These are phyloP conservation scores for Cossypha dichroa DNA, from an alignment of 2,797 vertebrate genomes.

Conservation along the genomic window DNA sequence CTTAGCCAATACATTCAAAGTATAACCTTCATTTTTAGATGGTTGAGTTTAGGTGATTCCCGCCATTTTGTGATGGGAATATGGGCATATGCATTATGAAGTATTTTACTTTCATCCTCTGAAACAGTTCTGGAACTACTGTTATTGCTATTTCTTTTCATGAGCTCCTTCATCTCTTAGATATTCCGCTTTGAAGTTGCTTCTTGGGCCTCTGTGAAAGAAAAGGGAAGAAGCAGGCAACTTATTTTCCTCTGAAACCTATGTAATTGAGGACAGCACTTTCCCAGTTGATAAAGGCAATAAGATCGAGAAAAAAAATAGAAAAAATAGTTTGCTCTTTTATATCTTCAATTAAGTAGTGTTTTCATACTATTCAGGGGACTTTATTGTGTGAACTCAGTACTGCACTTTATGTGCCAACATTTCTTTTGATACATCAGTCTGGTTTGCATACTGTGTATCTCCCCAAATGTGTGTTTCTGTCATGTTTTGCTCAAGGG, in stretches of 20 bases:
- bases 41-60: background rate
- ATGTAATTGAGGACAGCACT: background rate
- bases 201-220: background rate
- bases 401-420: background rate
- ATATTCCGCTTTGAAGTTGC: background rate
- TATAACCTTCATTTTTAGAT: background rate
- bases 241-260: background rate
- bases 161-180: background rate
- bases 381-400: background rate
- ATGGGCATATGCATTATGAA: background rate
- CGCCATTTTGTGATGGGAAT: background rate
- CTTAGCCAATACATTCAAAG: background rate
- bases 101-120: background rate
- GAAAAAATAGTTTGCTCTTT: background rate
- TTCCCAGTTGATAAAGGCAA: background rate
- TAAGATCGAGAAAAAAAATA: background rate
- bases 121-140: background rate
- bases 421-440: background rate
- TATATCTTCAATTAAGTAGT: background rate
- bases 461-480: background rate
- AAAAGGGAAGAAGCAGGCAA: background rate
- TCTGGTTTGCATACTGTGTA: background rate
- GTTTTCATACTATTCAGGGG: background rate
- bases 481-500: background rate
- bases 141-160: background rate